These are phyloP conservation scores for Cheirogaleus medius DNA, from an alignment of 2,113 vertebrate species.

Conservation along the genomic window DNA sequence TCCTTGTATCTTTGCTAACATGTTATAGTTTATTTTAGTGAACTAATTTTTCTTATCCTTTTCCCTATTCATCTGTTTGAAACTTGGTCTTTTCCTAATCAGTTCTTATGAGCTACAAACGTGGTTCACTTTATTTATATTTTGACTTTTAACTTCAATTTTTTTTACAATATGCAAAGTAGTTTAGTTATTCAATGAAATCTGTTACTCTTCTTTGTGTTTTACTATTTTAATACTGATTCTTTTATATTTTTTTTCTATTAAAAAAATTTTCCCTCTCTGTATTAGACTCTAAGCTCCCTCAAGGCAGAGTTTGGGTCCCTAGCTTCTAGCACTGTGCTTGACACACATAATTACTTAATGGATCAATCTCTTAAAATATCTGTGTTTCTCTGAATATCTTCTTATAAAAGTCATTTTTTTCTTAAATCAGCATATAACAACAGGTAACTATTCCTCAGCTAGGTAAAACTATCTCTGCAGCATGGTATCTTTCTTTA, in stretches of 20 bases:
- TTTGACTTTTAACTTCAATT: background rate
- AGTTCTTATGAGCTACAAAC: background rate
- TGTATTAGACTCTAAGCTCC: too few species aligned
- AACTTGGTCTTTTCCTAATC: background rate
- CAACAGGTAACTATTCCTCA: background rate
- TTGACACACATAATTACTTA: too few species aligned
- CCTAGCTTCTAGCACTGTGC: too few species aligned
- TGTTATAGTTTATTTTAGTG: conserved; percentile 6
- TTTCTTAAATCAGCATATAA: background rate
- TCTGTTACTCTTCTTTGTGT: background rate
- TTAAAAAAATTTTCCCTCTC: too few species aligned
- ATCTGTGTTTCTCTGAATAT: background rate
- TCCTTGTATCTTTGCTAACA: background rate
- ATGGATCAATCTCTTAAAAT: background rate
- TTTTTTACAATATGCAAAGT: background rate
- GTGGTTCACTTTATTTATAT: background rate
- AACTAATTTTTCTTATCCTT: background rate
- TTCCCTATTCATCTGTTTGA: background rate
- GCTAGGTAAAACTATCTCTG: background rate
- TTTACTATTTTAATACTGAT: background rate
- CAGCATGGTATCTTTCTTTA: background rate
- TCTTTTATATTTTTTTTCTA: background rate
- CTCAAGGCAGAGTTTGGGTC: too few species aligned
- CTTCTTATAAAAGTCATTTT: background rate
- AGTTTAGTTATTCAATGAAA: background rate